Percentiles rank a stretch among this genome's conserved stretches.
These are phyloP conservation scores for Tenthredo mesomela DNA, from an alignment of 2,888 invertebrate species.

Conservation along the genomic window DNA sequence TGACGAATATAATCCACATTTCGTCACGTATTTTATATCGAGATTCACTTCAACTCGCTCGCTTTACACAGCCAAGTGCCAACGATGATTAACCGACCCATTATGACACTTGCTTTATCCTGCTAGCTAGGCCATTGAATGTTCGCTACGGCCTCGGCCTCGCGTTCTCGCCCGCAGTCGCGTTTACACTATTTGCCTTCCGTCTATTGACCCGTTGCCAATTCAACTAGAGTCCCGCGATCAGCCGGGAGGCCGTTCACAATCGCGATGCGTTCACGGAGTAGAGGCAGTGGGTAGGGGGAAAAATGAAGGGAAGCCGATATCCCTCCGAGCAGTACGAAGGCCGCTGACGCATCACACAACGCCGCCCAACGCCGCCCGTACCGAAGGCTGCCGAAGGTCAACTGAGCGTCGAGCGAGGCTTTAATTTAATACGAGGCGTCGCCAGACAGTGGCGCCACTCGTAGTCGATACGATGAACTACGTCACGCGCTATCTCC, in stretches of 20 bases:
- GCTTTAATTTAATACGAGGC: too few species aligned
- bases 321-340: not conserved
- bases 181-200: slow-evolving; percentile 33
- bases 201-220: slow-evolving; percentile 72
- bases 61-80: not conserved
- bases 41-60: slow-evolving; percentile 29
- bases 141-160: slow-evolving; percentile 7
- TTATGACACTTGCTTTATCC: slow-evolving; percentile 42
- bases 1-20: slow-evolving; percentile 22
- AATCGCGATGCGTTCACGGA: slow-evolving; percentile 31
- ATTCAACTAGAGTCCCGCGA: slow-evolving; percentile 52
- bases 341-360: slow-evolving; percentile 12
- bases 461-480: not conserved
- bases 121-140: not conserved
- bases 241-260: slow-evolving; percentile 21
- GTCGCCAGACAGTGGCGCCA: not conserved
- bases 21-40: not conserved
- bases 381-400: not conserved
- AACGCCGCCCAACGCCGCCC: not conserved
- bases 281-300: not conserved
- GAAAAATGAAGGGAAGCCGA: not conserved
- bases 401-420: too few species aligned
- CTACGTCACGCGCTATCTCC: not conserved
- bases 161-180: not conserved
- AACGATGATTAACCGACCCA: slow-evolving; percentile 2